These are phyloP conservation scores for Therioaphis trifolii DNA, from an alignment of 2,888 invertebrate species.

Conservation along the genomic window DNA sequence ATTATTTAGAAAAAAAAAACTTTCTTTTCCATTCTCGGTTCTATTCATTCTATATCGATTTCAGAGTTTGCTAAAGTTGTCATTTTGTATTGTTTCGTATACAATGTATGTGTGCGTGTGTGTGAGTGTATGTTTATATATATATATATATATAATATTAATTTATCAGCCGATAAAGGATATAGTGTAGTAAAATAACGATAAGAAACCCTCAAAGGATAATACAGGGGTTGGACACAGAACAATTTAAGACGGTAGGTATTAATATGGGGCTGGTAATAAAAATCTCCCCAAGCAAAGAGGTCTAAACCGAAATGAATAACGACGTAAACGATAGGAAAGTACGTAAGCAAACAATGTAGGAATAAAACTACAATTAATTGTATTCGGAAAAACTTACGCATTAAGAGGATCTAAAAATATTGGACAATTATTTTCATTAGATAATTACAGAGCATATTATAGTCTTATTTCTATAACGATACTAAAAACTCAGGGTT, in stretches of 20 bases:
- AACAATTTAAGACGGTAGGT: constrained; percentile 3
- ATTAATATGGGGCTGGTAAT: constrained; percentile 20
- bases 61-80: constrained; percentile 4
- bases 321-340: constrained; percentile 44
- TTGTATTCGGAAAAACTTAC: constrained; percentile 24
- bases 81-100: constrained; percentile 9
- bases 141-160: neutral
- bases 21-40: neutral
- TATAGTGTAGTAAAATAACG: neutral
- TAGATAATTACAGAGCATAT: neutral
- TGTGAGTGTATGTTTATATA: no score
- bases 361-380: constrained; percentile 52
- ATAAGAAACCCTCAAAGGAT: constrained; percentile 24
- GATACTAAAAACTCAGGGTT: neutral
- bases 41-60: neutral
- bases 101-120: no score
- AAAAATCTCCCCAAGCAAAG: constrained; percentile 33
- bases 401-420: neutral
- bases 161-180: constrained; percentile 2
- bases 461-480: constrained; percentile 16
- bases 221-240: neutral
- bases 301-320: constrained; percentile 23
- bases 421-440: neutral
- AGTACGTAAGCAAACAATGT: constrained; percentile 19
- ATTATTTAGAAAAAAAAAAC: neutral